Evolutionary conservation across 2,113 vertebrate genomes (phyloP), one percentile per base, ranked within the genome.

Genomic region (Arenaria interpres): DNA sequence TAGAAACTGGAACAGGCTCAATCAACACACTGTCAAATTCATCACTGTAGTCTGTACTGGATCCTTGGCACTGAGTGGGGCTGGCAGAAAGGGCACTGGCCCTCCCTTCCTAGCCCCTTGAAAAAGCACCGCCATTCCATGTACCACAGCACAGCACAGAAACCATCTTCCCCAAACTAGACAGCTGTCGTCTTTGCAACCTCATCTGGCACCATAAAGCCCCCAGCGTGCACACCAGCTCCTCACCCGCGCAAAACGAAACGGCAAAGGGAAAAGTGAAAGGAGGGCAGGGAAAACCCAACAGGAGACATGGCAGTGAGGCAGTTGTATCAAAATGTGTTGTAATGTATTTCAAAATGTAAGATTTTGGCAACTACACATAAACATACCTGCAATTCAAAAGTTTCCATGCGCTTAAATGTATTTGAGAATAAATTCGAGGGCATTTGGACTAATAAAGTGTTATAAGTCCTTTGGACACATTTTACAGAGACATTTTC

Each of bases 301-400:
- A 3, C 0, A 14, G 51, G 63, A 92, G 16, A 59, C 25, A 3
- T 0, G 30, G 22, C 75, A 60, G 53, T 0, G 30, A 85, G 35
- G 37, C 14, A 68, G 48, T 6, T 50, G 57, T 17, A 77, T 41
- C 13, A 45, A 80, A 43, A 10, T 35, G 11, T 13, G 17, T 6
- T 30, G 62, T 7, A 43, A 63, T 5, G 3, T 19, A 15, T 46
- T 63, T 59, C n/a, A 35, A 96, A 90, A 88, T 6, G 78, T 76
- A 79, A 82, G 17, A 79, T 73, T 96, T 97, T 90, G 93, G 94
- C 88, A 92, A 68, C 92, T 91, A n/a, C 68, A 88, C 62, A 88
- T 75, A 95, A 96, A 92, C 96, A 91, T 86, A 95, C 94, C 95
- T 88, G 96, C 94, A 92, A 93, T 91, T 96, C 91, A 93, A 97